These are phyloP conservation scores for Oenanthe oenanthe DNA, from an alignment of 2,113 vertebrate species.

Conservation along the genomic window DNA sequence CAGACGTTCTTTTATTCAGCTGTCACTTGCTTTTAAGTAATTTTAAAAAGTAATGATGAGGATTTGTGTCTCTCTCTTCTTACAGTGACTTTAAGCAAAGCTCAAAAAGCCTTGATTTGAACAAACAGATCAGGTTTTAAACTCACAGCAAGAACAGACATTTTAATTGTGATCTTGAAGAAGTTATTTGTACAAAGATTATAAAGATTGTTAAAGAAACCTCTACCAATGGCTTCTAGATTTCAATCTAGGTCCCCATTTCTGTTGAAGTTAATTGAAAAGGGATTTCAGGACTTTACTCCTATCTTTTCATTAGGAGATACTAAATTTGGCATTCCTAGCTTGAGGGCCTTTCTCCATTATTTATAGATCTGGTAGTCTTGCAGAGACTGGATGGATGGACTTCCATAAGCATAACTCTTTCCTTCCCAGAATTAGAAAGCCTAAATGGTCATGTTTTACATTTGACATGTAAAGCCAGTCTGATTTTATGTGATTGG, in stretches of 20 bases:
- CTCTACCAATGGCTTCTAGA: constrained; percentile 8
- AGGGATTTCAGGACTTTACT: constrained; percentile 41
- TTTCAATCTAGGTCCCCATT: constrained; percentile 13
- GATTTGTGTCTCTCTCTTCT: constrained; percentile 37
- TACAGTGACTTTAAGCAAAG: constrained; percentile 33
- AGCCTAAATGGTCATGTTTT: neutral
- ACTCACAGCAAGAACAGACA: neutral
- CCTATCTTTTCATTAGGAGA: constrained; percentile 50
- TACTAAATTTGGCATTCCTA: constrained; percentile 63
- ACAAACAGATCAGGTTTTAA: constrained; percentile 37
- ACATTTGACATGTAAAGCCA: neutral
- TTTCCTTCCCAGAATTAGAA: constrained; percentile 12
- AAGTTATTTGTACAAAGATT: constrained; percentile 8
- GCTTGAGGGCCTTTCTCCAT: constrained; percentile 53
- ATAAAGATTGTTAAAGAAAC: neutral
- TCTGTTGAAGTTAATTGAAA: constrained; percentile 61
- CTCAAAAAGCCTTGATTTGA: constrained; percentile 14
- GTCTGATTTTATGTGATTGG: neutral
- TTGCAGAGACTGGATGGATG: constrained; percentile 38
- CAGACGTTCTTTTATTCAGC: constrained; percentile 26
- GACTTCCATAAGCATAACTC: constrained; percentile 45
- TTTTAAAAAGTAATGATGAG: constrained; percentile 47
- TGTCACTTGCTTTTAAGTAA: neutral
- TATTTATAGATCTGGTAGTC: constrained; percentile 60
- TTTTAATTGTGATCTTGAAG: constrained; percentile 5